Evolutionary conservation across 2,888 invertebrate genomes (phyloP).

Genomic region (Trachelus tabidus): DNA sequence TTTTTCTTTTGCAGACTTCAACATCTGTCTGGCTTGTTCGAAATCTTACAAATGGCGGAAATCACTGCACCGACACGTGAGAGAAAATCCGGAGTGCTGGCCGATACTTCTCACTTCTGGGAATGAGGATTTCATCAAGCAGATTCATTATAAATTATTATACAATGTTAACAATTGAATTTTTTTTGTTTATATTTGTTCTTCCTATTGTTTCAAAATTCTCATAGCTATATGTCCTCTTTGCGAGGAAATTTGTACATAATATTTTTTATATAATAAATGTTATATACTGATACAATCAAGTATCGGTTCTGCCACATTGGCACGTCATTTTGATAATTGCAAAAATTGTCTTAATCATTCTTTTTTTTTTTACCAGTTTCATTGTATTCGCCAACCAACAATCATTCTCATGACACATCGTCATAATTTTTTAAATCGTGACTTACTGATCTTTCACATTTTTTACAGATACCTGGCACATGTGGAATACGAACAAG

Average conservation of each 20-base stretch:
- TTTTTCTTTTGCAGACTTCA: slow-evolving; percentile 54
- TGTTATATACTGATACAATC: slow-evolving; percentile 6
- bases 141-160: slow-evolving; percentile 48
- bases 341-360: not conserved
- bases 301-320: slow-evolving; percentile 5
- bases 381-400: not conserved
- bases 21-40: slow-evolving; percentile 57
- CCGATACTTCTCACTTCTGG: slow-evolving; percentile 56
- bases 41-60: slow-evolving; percentile 64
- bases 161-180: slow-evolving; percentile 46
- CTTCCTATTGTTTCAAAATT: not conserved
- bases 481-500: slow-evolving; percentile 21
- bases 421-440: not conserved
- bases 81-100: slow-evolving; percentile 62
- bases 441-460: slow-evolving; percentile 21
- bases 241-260: not conserved
- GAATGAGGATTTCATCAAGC: slow-evolving; percentile 53
- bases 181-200: not conserved
- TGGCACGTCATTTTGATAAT: slow-evolving; percentile 1
- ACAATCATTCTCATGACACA: not conserved
- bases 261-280: slow-evolving; percentile 17
- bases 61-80: slow-evolving; percentile 60
- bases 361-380: not conserved
- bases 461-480: slow-evolving; percentile 39
- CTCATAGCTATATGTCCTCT: not conserved